Conservation (phyloP, 2,797 vertebrate species). For the Lacerta viridis region DNA sequence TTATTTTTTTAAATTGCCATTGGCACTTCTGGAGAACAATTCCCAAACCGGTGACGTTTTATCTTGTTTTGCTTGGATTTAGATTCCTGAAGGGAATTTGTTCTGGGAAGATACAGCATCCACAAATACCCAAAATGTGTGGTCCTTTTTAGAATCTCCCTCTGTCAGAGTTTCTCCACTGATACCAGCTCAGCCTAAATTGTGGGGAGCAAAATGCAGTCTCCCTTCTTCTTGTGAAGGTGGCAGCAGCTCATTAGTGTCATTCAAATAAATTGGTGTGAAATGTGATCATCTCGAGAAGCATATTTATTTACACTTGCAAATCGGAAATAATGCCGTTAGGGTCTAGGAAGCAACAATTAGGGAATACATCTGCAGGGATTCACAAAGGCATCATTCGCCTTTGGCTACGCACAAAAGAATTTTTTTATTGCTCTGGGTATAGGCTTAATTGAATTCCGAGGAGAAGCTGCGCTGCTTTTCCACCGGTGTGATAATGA, state of each 20-base stretch:
- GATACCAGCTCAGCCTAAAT: conserved; percentile 38
- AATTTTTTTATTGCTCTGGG: conserved; percentile 58
- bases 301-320: conserved; percentile 74
- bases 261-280: conserved; percentile 77
- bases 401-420: conserved; percentile 35
- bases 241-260: conserved; percentile 71
- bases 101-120: conserved; percentile 33
- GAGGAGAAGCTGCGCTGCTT: conserved; percentile 23
- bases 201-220: conserved; percentile 46
- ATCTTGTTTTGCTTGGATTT: neutral
- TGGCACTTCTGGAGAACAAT: neutral
- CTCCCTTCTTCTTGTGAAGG: conserved; percentile 44
- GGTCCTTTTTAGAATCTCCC: conserved; percentile 47
- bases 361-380: conserved; percentile 67
- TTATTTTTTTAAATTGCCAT: no score
- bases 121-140: neutral
- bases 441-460: conserved; percentile 69
- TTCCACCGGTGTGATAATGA: conserved; percentile 51
- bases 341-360: conserved; percentile 70
- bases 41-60: neutral
- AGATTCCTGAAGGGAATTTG: neutral
- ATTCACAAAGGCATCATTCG: conserved; percentile 52
- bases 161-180: conserved; percentile 18
- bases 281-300: conserved; percentile 71
- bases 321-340: conserved; percentile 68